These are phyloP conservation scores for Criorhina ranunculi DNA, from an alignment of 2,888 invertebrate genomes.

Conservation along the genomic window DNA sequence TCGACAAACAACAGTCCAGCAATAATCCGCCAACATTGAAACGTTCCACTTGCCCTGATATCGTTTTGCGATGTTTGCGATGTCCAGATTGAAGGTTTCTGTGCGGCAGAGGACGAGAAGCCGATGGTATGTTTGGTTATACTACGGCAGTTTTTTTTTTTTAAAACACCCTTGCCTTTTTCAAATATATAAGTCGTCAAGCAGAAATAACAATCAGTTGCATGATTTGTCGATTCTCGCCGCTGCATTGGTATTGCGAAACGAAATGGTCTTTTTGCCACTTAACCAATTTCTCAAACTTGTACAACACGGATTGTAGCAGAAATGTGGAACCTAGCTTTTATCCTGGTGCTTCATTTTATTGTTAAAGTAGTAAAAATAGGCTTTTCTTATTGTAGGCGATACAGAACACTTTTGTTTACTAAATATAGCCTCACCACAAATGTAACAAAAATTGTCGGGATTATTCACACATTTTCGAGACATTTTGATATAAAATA, in stretches of 20 bases:
- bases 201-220: slow-evolving; percentile 29
- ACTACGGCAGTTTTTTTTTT: not conserved
- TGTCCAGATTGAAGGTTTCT: not conserved
- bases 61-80: too few species aligned
- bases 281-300: slow-evolving; percentile 37
- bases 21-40: too few species aligned
- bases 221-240: slow-evolving; percentile 21
- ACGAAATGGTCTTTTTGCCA: slow-evolving; percentile 64
- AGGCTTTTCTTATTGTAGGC: not conserved
- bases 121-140: slow-evolving; percentile 1
- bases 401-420: not conserved
- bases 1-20: too few species aligned
- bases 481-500: slow-evolving; percentile 1
- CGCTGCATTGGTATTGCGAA: slow-evolving; percentile 42
- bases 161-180: not conserved
- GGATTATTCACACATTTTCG: slow-evolving; percentile 35
- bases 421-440: slow-evolving; percentile 1
- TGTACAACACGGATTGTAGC: slow-evolving; percentile 64
- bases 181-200: not conserved
- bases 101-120: slow-evolving; percentile 15
- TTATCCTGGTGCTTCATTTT: slow-evolving; percentile 31
- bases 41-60: too few species aligned
- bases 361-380: slow-evolving; percentile 33
- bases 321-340: slow-evolving; percentile 63
- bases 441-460: slow-evolving; percentile 15